Conservation (phyloP, 2,113 vertebrate genomes). For the Hyaena hyaena region DNA sequence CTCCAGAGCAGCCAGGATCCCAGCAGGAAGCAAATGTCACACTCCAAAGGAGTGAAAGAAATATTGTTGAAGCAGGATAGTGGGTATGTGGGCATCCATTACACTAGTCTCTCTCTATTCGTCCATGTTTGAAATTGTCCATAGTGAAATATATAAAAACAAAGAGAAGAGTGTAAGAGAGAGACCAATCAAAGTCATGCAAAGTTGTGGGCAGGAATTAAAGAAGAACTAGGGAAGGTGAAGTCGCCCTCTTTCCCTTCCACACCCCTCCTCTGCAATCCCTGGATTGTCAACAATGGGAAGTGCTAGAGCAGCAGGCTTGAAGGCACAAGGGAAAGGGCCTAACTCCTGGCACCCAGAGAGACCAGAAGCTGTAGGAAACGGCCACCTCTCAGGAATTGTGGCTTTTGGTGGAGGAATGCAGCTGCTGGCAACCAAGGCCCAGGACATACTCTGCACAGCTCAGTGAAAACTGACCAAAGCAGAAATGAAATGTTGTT, state of each 20-base stretch:
- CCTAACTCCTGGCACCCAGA: neutral
- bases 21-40: neutral
- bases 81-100: neutral
- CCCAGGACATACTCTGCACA: neutral
- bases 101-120: neutral
- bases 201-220: neutral
- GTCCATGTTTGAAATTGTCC: neutral
- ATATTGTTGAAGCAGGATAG: neutral
- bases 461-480: neutral
- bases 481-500: neutral
- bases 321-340: neutral
- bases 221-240: neutral
- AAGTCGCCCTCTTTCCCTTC: neutral
- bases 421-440: neutral
- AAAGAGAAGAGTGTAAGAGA: neutral
- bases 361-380: neutral
- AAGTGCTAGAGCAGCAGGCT: neutral
- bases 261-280: accelerated
- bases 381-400: neutral
- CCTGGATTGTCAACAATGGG: too few relatives aligned
- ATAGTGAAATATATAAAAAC: neutral
- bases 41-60: neutral
- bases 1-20: neutral
- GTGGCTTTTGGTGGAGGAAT: neutral
- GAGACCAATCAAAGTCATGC: neutral